Conservation (phyloP, 2,888 invertebrate genomes). For the Incurvaria masculella region DNA sequence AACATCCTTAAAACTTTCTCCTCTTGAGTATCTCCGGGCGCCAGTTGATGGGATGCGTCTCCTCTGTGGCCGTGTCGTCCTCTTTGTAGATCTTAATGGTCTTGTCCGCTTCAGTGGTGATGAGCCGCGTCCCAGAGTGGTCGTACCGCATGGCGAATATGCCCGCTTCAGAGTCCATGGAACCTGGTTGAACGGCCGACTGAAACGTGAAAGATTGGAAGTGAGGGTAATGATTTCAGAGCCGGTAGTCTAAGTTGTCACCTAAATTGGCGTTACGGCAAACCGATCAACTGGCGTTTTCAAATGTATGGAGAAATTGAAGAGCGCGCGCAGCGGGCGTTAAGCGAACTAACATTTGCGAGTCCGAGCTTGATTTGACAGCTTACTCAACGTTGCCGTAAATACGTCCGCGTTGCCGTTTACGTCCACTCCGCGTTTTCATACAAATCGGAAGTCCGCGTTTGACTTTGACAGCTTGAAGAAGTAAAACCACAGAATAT, state of each 20-base stretch:
- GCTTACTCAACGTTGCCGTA: too few species aligned
- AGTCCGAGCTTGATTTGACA: not conserved
- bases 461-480: too few species aligned
- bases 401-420: too few species aligned
- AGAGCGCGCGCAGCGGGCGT: too few species aligned
- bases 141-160: slow-evolving; percentile 96
- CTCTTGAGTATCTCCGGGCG: slow-evolving; percentile 93
- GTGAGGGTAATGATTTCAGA: too few species aligned
- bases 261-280: too few species aligned
- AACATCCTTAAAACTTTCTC: slow-evolving; percentile 83
- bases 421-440: too few species aligned
- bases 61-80: slow-evolving; percentile 94
- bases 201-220: slow-evolving; percentile 32
- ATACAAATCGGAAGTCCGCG: too few species aligned
- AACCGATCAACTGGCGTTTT: too few species aligned
- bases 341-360: not conserved
- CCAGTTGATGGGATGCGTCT: slow-evolving; percentile 96
- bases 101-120: slow-evolving; percentile 98
- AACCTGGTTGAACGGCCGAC: slow-evolving; percentile 96
- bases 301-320: too few species aligned
- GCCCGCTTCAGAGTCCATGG: slow-evolving; percentile 99
- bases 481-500: too few species aligned
- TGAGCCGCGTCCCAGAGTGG: slow-evolving; percentile 88
- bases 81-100: slow-evolving; percentile 99
- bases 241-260: too few species aligned